Evolutionary conservation across 2,113 vertebrate genomes (phyloP).

Genomic region (Caranx melampygus): DNA sequence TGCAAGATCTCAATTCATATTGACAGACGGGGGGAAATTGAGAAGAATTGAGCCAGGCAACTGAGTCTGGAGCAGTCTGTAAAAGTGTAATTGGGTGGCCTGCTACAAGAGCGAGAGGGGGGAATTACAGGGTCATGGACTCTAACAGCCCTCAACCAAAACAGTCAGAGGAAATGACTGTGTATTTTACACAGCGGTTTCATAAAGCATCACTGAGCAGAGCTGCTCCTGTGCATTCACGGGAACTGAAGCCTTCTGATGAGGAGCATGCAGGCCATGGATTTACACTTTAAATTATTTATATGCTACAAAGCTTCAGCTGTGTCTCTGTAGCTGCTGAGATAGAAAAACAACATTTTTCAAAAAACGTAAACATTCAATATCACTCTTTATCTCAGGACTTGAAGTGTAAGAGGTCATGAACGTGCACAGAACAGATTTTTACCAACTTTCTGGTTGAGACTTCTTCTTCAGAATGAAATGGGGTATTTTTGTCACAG

Average conservation of each 20-base stretch:
- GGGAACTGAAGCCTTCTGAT: slow-evolving; percentile 42
- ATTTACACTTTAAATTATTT: slow-evolving; percentile 42
- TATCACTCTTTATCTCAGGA: not conserved
- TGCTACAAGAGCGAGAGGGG: slow-evolving; percentile 33
- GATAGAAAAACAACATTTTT: not conserved
- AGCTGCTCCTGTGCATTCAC: slow-evolving; percentile 43
- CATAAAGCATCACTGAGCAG: slow-evolving; percentile 52
- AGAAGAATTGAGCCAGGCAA: slow-evolving; percentile 58
- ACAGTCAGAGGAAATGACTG: slow-evolving; percentile 62
- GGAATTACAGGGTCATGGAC: slow-evolving; percentile 65
- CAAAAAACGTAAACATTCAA: not conserved
- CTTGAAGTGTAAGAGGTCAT: not conserved
- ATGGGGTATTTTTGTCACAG: not conserved
- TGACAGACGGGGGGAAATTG: slow-evolving; percentile 67
- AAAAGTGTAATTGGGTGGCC: slow-evolving; percentile 66
- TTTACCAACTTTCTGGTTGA: not conserved
- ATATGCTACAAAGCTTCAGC: slow-evolving; percentile 7
- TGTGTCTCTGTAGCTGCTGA: not conserved
- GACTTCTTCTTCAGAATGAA: not conserved
- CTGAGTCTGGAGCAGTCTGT: slow-evolving; percentile 52
- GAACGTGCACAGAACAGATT: not conserved
- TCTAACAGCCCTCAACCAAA: slow-evolving; percentile 57
- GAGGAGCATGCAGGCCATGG: slow-evolving; percentile 9
- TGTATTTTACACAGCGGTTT: slow-evolving; percentile 57
- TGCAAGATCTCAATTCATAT: slow-evolving; percentile 63